Evolutionary conservation across 2,797 vertebrate species (phyloP), one percentile per base, ranked within the genome.

Genomic region (Vultur gryphus): DNA sequence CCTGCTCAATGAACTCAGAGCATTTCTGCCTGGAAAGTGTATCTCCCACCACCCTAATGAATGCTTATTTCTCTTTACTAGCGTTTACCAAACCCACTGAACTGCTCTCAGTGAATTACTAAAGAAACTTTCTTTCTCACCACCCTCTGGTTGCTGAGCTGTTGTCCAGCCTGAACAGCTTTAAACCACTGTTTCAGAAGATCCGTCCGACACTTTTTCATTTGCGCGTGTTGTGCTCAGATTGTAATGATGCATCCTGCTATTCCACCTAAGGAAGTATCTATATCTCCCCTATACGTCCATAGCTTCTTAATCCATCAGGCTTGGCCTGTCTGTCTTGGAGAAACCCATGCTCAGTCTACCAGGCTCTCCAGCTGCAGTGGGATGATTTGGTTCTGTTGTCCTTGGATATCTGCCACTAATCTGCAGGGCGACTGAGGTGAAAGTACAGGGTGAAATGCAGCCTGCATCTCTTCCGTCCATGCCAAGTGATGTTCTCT

Each of bases 171-270:
- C 21, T 39, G 39, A 59, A 23, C 33, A 71, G 13, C 24, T 85
- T 61, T 49, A 58, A 52, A 54, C 28, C 43, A 21, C 15, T 43
- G 10, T 31, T 80, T 81, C n/a, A 75, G 21, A 24, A 3, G 6
- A 33, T 24, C 18, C 5, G 1, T 58, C 24, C 1, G 5, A 41
- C 17, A n/a, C 29, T 5, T n/a, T 48, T 84, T 21, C 6, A 7
- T 46, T 48, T 65, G 14, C 0, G 0, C 2, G 0, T 48, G 16
- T 20, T 28, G 4, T 48, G 13, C 48, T 86, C 20, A 55, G 43
- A 23, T 62, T 39, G 39, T 2, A 23, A 52, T 2, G 5, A 71
- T 37, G 64, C 13, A n/a, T 69, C 54, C 48, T 66, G 26, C 35
- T 67, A 1, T 35, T 43, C 54, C 25, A 14, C 7, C 65, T 33